These are phyloP conservation scores for Latrodectus geometricus DNA, from an alignment of 1,140 invertebrate species.

Conservation along the genomic window DNA sequence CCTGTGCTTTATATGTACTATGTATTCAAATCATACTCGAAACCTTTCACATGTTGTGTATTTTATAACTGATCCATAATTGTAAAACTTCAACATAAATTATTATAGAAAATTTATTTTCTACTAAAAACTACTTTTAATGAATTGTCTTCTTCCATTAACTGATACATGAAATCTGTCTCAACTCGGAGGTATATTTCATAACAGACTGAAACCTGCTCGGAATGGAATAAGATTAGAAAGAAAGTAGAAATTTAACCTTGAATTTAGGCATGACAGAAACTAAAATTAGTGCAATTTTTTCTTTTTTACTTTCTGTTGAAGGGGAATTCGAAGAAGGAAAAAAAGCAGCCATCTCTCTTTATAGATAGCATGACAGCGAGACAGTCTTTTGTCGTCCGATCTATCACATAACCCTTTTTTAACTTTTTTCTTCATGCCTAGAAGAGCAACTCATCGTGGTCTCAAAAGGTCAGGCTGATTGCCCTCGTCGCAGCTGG, in stretches of 20 bases:
- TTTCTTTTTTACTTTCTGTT: neutral
- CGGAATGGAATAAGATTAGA: neutral
- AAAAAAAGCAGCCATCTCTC: neutral
- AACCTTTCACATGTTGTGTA: no score
- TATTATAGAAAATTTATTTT: no score
- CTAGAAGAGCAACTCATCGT: constrained; percentile 7
- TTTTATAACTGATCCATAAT: no score
- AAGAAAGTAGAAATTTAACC: neutral
- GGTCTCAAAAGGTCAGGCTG: neutral
- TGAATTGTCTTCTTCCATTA: no score
- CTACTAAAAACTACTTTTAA: no score
- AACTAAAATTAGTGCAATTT: constrained; percentile 24
- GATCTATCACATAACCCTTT: constrained; percentile 16
- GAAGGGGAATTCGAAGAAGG: neutral
- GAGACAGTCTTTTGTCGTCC: constrained; percentile 40
- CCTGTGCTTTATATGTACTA: no score
- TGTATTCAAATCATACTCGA: no score
- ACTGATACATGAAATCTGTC: no score
- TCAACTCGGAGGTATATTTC: neutral
- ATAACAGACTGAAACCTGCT: neutral
- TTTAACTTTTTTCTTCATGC: neutral
- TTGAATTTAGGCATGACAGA: constrained; percentile 16
- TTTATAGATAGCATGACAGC: constrained; percentile 9
- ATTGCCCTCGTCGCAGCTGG: constrained; percentile 11
- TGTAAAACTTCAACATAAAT: no score